phyloP scores from a whole-genome alignment of 2,797 vertebrate genomes.

The Spondyliosoma cantharus region DNA sequence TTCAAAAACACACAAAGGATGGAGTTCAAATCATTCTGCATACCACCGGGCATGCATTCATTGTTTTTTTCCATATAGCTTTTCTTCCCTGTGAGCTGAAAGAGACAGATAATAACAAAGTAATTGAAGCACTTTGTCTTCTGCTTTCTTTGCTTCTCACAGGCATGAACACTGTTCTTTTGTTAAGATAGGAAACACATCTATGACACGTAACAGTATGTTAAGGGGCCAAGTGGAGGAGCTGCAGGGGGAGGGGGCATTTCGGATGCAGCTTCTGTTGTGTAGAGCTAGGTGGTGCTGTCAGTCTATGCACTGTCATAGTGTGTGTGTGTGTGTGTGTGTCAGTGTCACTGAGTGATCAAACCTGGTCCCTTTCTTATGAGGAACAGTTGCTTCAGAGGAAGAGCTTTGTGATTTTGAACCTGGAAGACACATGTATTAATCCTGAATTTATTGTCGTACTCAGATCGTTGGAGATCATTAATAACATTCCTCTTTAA shows the following conservation, averaged over 20 bases:
- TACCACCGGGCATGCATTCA: not conserved
- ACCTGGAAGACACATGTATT: constrained; percentile 26
- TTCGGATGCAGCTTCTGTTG: constrained; percentile 63
- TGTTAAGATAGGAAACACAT: constrained; percentile 8
- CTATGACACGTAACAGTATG: not conserved
- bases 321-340: constrained; percentile 30
- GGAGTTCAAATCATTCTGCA: not conserved
- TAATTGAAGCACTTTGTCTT: not conserved
- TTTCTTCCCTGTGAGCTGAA: constrained; percentile 1
- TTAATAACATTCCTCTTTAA: constrained; percentile 32
- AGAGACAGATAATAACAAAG: constrained; percentile 8
- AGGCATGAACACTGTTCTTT: not conserved
- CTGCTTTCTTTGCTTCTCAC: not conserved
- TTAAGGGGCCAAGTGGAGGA: not conserved
- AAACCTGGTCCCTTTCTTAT: constrained; percentile 30
- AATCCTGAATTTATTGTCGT: constrained; percentile 17
- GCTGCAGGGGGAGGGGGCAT: not conserved
- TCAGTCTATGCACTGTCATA: constrained; percentile 59
- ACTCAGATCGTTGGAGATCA: constrained; percentile 43
- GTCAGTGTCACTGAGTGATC: constrained; percentile 27
- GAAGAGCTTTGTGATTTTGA: constrained; percentile 42
- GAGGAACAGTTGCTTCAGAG: constrained; percentile 31
- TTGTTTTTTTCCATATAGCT: not conserved
- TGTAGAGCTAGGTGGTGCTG: constrained; percentile 79
- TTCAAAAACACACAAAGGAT: constrained; percentile 9